Percentiles rank a stretch among this genome's conserved stretches.
These are phyloP conservation scores for Cephus nigrinus DNA, from an alignment of 2,888 invertebrate species.

Conservation along the genomic window DNA sequence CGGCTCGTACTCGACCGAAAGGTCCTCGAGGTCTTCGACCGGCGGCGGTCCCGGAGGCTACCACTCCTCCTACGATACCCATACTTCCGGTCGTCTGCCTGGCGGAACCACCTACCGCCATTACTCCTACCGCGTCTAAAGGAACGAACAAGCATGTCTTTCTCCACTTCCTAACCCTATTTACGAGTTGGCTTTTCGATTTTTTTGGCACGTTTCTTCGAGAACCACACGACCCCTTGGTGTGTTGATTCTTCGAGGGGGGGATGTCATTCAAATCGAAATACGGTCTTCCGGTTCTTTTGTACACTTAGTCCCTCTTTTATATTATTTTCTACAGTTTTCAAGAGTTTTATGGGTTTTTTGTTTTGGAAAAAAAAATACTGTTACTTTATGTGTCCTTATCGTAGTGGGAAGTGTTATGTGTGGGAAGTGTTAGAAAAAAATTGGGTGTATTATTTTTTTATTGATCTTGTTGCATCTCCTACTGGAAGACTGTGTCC, in stretches of 20 bases:
- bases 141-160: constrained; percentile 25
- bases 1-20: constrained; percentile 79
- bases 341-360: not conserved
- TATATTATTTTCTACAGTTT: not conserved
- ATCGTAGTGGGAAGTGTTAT: too few relatives aligned
- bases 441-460: not conserved
- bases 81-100: constrained; percentile 83
- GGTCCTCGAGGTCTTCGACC: constrained; percentile 73
- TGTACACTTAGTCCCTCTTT: not conserved
- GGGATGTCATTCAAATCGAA: not conserved
- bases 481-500: not conserved
- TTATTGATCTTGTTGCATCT: not conserved
- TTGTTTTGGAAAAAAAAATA: too few relatives aligned
- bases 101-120: constrained; percentile 86
- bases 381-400: not conserved
- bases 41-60: constrained; percentile 85
- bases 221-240: not conserved
- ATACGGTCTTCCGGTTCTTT: not conserved
- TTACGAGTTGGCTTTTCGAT: not conserved
- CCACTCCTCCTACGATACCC: constrained; percentile 80
- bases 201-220: not conserved
- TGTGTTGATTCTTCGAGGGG: not conserved
- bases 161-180: constrained; percentile 2
- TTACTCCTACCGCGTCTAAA: constrained; percentile 88
- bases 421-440: not conserved